Conservation (phyloP, 2,888 invertebrate species). For the Bugula neritina region DNA sequence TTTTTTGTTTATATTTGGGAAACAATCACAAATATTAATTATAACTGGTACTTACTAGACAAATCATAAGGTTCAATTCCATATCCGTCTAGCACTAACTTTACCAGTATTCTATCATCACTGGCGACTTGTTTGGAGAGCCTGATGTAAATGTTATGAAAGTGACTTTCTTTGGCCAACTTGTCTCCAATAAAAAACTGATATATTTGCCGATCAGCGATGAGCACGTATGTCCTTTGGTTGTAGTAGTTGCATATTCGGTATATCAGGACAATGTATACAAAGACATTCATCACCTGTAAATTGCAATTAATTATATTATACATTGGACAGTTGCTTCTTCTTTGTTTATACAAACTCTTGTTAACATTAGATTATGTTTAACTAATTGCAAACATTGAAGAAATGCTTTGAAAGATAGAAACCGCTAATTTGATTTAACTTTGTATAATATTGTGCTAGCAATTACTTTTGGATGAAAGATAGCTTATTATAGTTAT, state of each 20-base stretch:
- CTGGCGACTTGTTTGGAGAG: slow-evolving; percentile 2
- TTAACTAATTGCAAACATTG: too few species aligned
- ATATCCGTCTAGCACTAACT: slow-evolving; percentile 16
- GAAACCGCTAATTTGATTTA: too few species aligned
- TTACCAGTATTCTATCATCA: slow-evolving; percentile 10
- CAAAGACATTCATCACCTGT: slow-evolving; percentile 1
- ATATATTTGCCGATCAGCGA: background rate
- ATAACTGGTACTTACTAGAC: slow-evolving; percentile 19
- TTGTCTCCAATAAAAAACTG: slow-evolving; percentile 24
- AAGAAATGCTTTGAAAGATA: too few species aligned
- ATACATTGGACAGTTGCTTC: too few species aligned
- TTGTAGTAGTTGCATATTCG: slow-evolving; percentile 4
- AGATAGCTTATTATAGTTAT: too few species aligned
- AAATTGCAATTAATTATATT: too few species aligned
- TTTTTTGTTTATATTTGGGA: too few species aligned
- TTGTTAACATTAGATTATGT: too few species aligned
- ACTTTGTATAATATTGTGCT: too few species aligned
- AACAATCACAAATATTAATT: too few species aligned
- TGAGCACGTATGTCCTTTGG: background rate
- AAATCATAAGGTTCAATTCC: background rate
- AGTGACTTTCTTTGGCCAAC: background rate
- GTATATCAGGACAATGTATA: background rate
- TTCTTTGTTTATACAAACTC: too few species aligned
- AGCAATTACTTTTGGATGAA: too few species aligned
- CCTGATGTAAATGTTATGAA: slow-evolving; percentile 25